Evolutionary conservation across 2,888 invertebrate genomes (phyloP).

Genomic region (Atrina japonica): DNA sequence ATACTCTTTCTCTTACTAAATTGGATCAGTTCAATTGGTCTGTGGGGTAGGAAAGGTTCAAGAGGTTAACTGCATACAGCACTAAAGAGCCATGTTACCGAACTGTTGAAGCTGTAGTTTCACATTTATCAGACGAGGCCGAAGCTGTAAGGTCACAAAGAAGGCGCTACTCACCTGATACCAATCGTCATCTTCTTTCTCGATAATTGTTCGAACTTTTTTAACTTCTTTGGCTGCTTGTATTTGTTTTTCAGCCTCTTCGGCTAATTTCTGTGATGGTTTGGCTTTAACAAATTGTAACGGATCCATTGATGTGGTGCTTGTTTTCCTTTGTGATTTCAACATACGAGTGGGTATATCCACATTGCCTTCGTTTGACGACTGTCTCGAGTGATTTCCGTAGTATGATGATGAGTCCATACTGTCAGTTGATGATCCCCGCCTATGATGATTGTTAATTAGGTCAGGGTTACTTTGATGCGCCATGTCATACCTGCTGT

Average conservation of each 20-base stretch:
- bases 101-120: no score
- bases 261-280: conserved; percentile 67
- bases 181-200: conserved; percentile 72
- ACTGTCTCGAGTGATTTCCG: conserved; percentile 71
- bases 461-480: conserved; percentile 70
- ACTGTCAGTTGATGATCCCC: conserved; percentile 74
- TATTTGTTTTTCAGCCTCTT: conserved; percentile 74
- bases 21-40: no score
- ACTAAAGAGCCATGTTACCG: no score
- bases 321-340: conserved; percentile 49
- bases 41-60: no score
- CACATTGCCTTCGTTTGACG: conserved; percentile 67
- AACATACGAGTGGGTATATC: conserved; percentile 53
- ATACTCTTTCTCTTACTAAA: no score
- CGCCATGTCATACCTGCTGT: conserved; percentile 54
- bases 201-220: conserved; percentile 56
- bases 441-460: conserved; percentile 57
- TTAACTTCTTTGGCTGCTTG: conserved; percentile 69
- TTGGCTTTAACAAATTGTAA: conserved; percentile 77
- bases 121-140: no score
- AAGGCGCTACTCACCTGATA: conserved; percentile 68
- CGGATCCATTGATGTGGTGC: conserved; percentile 65
- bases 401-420: conserved; percentile 62
- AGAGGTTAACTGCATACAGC: no score
- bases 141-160: no score